Evolutionary conservation across 2,797 vertebrate genomes (phyloP).

Genomic region (Malurus leucopterus): DNA sequence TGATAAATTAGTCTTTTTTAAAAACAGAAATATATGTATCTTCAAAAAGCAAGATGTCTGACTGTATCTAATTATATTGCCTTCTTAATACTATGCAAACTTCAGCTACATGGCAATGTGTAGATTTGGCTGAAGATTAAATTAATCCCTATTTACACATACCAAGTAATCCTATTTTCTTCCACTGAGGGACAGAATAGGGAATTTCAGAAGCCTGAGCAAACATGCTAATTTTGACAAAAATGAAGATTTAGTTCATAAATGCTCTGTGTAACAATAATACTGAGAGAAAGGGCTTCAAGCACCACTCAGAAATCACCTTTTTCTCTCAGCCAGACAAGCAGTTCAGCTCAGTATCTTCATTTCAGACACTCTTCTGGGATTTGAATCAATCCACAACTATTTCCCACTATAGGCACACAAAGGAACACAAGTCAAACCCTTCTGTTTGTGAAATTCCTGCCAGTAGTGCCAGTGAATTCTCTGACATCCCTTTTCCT

Average conservation of each 20-base stretch:
- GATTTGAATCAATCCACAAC: constrained; percentile 18
- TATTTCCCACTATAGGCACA: background rate
- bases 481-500: background rate
- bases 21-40: background rate
- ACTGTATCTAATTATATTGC: constrained; percentile 29
- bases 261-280: constrained; percentile 32
- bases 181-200: constrained; percentile 9
- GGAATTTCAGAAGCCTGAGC: constrained; percentile 53
- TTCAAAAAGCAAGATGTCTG: constrained; percentile 49
- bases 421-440: background rate
- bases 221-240: constrained; percentile 62
- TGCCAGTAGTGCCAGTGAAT: background rate
- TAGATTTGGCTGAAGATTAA: constrained; percentile 63
- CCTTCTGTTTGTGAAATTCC: rapidly evolving
- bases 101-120: constrained; percentile 26
- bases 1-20: constrained; percentile 2
- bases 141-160: constrained; percentile 66
- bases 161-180: constrained; percentile 55
- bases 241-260: constrained; percentile 31
- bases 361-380: background rate
- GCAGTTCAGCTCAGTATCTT: constrained; percentile 11
- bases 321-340: constrained; percentile 30
- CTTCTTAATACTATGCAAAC: constrained; percentile 61
- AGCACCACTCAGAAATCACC: constrained; percentile 26
- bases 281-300: constrained; percentile 19